Evolutionary conservation across 2,797 vertebrate genomes (phyloP).

Genomic region (Gephyroberyx darwinii): DNA sequence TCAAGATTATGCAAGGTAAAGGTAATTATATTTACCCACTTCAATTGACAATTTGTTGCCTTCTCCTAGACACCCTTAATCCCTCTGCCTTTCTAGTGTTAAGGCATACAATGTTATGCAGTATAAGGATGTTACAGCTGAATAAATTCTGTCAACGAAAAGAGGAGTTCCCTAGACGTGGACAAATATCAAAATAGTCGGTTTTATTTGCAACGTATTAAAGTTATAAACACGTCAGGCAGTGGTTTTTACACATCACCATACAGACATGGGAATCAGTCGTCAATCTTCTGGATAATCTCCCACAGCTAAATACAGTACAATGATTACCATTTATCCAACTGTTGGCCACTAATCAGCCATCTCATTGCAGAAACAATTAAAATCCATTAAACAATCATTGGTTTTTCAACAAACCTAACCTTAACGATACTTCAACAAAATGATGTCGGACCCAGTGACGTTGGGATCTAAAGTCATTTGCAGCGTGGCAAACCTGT

Average conservation of each 20-base stretch:
- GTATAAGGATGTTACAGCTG: neutral
- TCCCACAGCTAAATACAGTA: slow-evolving; percentile 73
- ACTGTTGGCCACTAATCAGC: slow-evolving; percentile 20
- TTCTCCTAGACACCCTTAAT: too few relatives aligned
- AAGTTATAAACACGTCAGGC: slow-evolving; percentile 86
- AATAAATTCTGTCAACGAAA: slow-evolving; percentile 12
- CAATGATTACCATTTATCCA: slow-evolving; percentile 60
- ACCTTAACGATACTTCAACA: slow-evolving; percentile 47
- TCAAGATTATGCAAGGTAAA: too few relatives aligned
- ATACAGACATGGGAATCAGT: slow-evolving; percentile 69
- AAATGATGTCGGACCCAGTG: slow-evolving; percentile 41
- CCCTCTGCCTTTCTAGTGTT: neutral
- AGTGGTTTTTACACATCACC: slow-evolving; percentile 82
- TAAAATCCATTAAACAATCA: slow-evolving; percentile 42
- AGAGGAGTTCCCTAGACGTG: slow-evolving; percentile 31
- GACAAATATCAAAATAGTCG: slow-evolving; percentile 83
- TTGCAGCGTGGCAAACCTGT: slow-evolving; percentile 41
- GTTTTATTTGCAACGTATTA: slow-evolving; percentile 86
- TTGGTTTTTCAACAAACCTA: slow-evolving; percentile 78
- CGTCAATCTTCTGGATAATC: slow-evolving; percentile 49
- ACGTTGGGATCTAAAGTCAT: slow-evolving; percentile 45
- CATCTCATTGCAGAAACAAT: slow-evolving; percentile 38
- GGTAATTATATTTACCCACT: too few relatives aligned
- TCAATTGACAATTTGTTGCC: too few relatives aligned
- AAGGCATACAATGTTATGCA: neutral